Percentiles rank a stretch among this genome's conserved stretches.
These are phyloP conservation scores for Cuculus canorus DNA, from an alignment of 2,797 vertebrate species.

Conservation along the genomic window DNA sequence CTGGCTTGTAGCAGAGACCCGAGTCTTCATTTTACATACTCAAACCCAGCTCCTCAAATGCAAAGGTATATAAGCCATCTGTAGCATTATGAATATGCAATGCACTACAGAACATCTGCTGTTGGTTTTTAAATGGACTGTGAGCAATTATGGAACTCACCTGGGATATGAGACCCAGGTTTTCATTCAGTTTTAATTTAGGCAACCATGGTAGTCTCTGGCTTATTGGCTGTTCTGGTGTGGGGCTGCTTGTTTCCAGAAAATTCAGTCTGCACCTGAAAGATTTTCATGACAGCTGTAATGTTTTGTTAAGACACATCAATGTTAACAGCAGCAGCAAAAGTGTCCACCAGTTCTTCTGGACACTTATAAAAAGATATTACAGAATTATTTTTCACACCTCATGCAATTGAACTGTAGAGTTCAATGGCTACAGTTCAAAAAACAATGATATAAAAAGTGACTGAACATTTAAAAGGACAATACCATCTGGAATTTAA, in stretches of 20 bases:
- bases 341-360: neutral
- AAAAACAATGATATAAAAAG: neutral
- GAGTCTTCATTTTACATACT: neutral
- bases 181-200: slow-evolving; percentile 12
- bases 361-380: neutral
- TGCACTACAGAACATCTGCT: neutral
- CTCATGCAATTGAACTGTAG: neutral
- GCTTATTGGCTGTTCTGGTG: neutral
- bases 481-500: neutral
- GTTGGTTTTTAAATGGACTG: neutral
- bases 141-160: neutral
- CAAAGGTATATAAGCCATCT: neutral
- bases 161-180: neutral
- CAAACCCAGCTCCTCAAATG: neutral
- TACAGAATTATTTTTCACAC: neutral
- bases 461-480: neutral
- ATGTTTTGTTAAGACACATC: neutral
- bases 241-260: neutral
- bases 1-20: neutral
- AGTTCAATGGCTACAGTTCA: neutral
- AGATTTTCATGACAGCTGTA: neutral
- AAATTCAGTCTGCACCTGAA: neutral
- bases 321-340: neutral
- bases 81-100: neutral
- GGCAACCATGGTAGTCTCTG: neutral